These are phyloP conservation scores for Cephus runcator DNA, from an alignment of 2,888 invertebrate species.

Conservation along the genomic window DNA sequence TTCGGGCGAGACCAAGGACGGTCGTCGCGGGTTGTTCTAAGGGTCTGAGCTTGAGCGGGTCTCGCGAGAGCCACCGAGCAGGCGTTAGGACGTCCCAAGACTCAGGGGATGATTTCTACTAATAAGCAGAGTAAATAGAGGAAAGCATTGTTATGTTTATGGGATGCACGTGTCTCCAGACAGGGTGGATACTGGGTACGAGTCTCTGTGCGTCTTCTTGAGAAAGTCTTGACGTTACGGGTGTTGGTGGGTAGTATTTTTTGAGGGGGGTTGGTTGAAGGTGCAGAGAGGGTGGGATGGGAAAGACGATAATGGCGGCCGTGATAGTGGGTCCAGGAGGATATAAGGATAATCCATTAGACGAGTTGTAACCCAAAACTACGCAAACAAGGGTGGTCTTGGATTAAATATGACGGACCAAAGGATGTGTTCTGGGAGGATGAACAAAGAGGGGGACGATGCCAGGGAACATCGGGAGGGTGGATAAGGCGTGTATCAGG, in stretches of 20 bases:
- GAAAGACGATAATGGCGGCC: conserved; percentile 22
- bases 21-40: not conserved
- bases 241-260: not conserved
- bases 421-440: conserved; percentile 22
- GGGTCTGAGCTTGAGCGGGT: not conserved
- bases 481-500: conserved; percentile 23
- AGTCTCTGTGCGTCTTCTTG: not conserved
- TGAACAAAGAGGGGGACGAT: conserved; percentile 19
- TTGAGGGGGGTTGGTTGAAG: not conserved
- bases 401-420: conserved; percentile 55
- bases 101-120: conserved; percentile 32
- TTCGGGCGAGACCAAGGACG: not conserved
- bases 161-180: conserved; percentile 36
- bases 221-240: not conserved
- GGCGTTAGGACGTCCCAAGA: not conserved
- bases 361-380: conserved; percentile 62
- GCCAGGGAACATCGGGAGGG: conserved; percentile 24
- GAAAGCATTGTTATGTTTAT: conserved; percentile 56
- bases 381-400: conserved; percentile 60
- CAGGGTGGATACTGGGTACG: conserved; percentile 24
- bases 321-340: conserved; percentile 1
- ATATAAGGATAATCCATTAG: conserved; percentile 63
- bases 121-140: conserved; percentile 57
- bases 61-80: not conserved
- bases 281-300: not conserved